Conservation (phyloP, 2,113 vertebrate species). For the Zosterops lateralis region DNA sequence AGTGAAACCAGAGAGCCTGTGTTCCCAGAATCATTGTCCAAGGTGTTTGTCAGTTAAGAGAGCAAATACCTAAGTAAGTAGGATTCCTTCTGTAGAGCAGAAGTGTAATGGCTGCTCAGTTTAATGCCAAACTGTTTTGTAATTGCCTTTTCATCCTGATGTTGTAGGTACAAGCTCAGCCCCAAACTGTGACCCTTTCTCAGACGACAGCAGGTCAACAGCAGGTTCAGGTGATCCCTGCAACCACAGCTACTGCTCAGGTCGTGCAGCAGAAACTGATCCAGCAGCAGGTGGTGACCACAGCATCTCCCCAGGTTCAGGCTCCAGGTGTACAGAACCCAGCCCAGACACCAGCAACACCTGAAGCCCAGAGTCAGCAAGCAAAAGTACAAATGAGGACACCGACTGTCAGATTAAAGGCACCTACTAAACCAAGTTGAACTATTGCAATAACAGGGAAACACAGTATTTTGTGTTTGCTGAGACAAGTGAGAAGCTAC, state of each 20-base stretch:
- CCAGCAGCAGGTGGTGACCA: constrained; percentile 83
- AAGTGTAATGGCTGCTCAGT: neutral
- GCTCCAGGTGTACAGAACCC: constrained; percentile 82
- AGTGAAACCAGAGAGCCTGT: neutral
- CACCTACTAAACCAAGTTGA: constrained; percentile 82
- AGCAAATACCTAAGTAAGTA: neutral
- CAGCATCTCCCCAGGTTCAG: constrained; percentile 83
- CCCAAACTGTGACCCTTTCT: constrained; percentile 83
- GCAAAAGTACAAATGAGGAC: constrained; percentile 78
- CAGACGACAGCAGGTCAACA: constrained; percentile 76
- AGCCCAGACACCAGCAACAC: constrained; percentile 69
- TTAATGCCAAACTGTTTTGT: neutral
- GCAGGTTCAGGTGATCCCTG: constrained; percentile 86
- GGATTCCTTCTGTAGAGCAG: neutral
- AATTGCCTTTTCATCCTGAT: neutral
- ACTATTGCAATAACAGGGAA: neutral
- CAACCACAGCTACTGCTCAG: constrained; percentile 75
- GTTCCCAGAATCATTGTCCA: neutral
- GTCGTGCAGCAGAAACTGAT: constrained; percentile 88
- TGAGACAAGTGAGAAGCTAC: constrained; percentile 21
- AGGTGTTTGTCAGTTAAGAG: neutral
- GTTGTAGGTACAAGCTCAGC: constrained; percentile 79
- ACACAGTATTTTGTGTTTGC: neutral
- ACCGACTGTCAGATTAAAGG: constrained; percentile 80
- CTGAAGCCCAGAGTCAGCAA: constrained; percentile 74